These are phyloP conservation scores for Tyto alba DNA, from an alignment of 2,113 vertebrate species.

Conservation along the genomic window DNA sequence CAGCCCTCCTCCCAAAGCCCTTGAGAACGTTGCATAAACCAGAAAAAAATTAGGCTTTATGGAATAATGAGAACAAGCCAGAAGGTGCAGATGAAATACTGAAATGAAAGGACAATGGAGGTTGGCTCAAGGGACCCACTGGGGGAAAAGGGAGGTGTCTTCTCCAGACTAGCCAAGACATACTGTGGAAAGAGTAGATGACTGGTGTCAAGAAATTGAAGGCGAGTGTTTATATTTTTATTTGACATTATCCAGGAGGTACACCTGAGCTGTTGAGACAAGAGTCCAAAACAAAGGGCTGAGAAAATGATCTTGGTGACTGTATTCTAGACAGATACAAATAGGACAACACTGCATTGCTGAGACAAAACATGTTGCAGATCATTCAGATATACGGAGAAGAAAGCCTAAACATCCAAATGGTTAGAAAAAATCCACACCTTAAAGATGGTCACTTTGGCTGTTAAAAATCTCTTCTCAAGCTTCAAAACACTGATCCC, in stretches of 20 bases:
- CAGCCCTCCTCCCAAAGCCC: neutral
- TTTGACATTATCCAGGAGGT: neutral
- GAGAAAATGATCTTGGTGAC: neutral
- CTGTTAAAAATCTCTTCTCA: neutral
- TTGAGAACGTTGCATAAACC: neutral
- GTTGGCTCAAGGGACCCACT: neutral
- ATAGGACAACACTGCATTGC: neutral
- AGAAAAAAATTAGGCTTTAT: neutral
- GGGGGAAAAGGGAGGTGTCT: neutral
- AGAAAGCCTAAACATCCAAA: neutral
- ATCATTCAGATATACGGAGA: neutral
- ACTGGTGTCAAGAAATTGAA: neutral
- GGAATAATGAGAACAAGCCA: neutral
- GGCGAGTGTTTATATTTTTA: neutral
- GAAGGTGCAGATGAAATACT: neutral
- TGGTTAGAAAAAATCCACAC: neutral
- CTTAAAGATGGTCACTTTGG: neutral
- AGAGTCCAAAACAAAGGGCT: neutral
- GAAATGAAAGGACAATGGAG: neutral
- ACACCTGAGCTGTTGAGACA: rapidly evolving
- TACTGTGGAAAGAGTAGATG: neutral
- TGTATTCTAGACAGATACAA: neutral
- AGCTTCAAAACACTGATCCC: neutral
- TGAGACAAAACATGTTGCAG: neutral
- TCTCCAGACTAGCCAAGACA: neutral